Conservation (phyloP, 2,888 invertebrate species). For the Dascillus cervinus region DNA sequence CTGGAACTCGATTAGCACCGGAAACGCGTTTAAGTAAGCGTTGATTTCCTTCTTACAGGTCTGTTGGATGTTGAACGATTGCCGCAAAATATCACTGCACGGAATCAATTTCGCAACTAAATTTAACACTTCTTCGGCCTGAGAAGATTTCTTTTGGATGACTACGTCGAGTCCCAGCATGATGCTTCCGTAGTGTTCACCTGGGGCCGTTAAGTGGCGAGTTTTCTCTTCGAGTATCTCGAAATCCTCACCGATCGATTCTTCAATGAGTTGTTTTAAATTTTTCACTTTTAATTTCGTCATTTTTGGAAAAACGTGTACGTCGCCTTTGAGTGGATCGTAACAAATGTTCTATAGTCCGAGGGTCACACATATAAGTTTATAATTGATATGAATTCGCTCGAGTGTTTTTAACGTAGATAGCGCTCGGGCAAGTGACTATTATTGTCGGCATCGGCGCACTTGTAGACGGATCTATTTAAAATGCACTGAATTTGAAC, state of each 20-base stretch:
- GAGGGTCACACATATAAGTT: too few relatives aligned
- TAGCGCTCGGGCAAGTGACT: too few relatives aligned
- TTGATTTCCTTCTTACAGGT: conserved; percentile 52
- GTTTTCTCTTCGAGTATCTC: conserved; percentile 38
- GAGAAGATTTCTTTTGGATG: conserved; percentile 25
- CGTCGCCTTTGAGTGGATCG: too few relatives aligned
- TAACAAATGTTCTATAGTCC: too few relatives aligned
- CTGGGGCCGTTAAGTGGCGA: conserved; percentile 46
- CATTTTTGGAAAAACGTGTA: too few relatives aligned
- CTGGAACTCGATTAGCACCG: conserved; percentile 45
- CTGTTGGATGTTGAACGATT: conserved; percentile 47
- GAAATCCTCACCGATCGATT: conserved; percentile 27
- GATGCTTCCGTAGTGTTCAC: conserved; percentile 57
- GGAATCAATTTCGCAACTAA: conserved; percentile 53
- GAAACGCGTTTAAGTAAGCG: conserved; percentile 46
- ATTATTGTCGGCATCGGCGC: too few relatives aligned
- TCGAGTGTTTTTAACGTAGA: too few relatives aligned
- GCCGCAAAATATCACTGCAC: conserved; percentile 45
- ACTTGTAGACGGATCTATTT: too few relatives aligned
- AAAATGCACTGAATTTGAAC: too few relatives aligned
- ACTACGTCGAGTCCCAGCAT: conserved; percentile 44
- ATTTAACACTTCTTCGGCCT: conserved; percentile 36
- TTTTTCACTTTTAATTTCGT: conserved; percentile 31
- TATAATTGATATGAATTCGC: too few relatives aligned
- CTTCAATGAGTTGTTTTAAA: conserved; percentile 27